Conservation (phyloP, 2,888 invertebrate genomes). For the Celastrina argiolus region DNA sequence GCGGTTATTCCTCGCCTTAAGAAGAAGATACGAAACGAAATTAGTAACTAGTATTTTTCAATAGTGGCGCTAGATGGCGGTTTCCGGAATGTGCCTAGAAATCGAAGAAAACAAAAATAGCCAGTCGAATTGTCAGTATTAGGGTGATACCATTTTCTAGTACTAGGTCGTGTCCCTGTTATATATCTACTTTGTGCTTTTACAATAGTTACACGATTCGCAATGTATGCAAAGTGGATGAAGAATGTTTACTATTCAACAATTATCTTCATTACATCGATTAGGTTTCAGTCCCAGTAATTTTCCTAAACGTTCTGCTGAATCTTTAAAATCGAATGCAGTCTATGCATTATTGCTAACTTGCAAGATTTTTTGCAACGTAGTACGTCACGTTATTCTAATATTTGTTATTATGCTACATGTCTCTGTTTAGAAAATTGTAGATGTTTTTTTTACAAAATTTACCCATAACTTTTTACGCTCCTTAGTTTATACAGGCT, state of each 20-base stretch:
- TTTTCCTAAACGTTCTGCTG: neutral
- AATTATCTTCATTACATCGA: conserved; percentile 6
- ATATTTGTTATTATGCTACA: too few relatives aligned
- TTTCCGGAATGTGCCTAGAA: too few relatives aligned
- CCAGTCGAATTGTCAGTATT: too few relatives aligned
- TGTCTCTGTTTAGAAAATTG: neutral
- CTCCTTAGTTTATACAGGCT: neutral
- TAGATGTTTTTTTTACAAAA: neutral
- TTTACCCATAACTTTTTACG: neutral
- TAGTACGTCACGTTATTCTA: too few relatives aligned
- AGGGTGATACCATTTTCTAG: too few relatives aligned
- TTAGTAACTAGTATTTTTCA: too few relatives aligned
- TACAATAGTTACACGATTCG: neutral
- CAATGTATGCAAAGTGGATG: neutral
- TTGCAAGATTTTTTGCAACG: neutral
- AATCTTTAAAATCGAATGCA: neutral
- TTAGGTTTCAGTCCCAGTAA: neutral
- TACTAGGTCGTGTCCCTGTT: too few relatives aligned
- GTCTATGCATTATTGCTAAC: neutral
- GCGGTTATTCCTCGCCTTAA: too few relatives aligned
- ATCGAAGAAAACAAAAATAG: too few relatives aligned
- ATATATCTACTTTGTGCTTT: too few relatives aligned
- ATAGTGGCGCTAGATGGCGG: too few relatives aligned
- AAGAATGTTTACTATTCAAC: neutral
- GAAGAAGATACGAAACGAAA: too few relatives aligned